Conservation (phyloP, 2,797 vertebrate species). For the Girardinus metallicus region DNA sequence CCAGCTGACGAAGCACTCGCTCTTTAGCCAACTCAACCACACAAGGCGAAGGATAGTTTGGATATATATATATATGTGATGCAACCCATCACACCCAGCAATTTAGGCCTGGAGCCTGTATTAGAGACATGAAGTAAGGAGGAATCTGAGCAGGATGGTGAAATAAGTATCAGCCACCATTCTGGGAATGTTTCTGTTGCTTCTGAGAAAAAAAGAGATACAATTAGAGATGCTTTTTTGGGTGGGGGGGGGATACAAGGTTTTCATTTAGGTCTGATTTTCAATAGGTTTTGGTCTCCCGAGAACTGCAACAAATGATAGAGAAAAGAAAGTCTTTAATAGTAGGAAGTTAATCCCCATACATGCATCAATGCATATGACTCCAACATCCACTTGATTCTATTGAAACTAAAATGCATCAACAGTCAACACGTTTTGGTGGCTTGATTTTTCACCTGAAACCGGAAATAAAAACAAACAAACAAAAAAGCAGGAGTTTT, state of each 20-base stretch:
- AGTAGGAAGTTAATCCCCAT: background rate
- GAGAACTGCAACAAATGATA: background rate
- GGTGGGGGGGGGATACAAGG: background rate
- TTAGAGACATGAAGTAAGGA: slow-evolving; percentile 33
- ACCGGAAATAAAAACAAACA: background rate
- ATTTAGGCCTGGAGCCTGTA: slow-evolving; percentile 47
- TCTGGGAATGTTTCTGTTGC: background rate
- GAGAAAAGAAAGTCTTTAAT: background rate
- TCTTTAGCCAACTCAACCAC: slow-evolving; percentile 26
- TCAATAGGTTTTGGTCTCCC: background rate
- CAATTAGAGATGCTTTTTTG: background rate
- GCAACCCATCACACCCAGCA: slow-evolving; percentile 50
- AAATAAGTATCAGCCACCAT: background rate
- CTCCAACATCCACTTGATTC: background rate
- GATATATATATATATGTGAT: slow-evolving; percentile 22
- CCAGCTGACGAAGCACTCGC: slow-evolving; percentile 40
- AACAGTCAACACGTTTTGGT: background rate
- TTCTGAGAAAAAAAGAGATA: background rate
- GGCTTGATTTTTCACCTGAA: background rate
- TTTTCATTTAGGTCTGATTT: background rate
- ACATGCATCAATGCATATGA: background rate
- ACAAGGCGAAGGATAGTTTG: slow-evolving; percentile 20
- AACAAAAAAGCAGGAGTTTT: background rate
- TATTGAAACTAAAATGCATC: background rate
- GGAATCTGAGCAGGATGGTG: background rate